These are phyloP conservation scores for Sylvilagus bachmani DNA, from an alignment of 2,113 vertebrate species.

Conservation along the genomic window DNA sequence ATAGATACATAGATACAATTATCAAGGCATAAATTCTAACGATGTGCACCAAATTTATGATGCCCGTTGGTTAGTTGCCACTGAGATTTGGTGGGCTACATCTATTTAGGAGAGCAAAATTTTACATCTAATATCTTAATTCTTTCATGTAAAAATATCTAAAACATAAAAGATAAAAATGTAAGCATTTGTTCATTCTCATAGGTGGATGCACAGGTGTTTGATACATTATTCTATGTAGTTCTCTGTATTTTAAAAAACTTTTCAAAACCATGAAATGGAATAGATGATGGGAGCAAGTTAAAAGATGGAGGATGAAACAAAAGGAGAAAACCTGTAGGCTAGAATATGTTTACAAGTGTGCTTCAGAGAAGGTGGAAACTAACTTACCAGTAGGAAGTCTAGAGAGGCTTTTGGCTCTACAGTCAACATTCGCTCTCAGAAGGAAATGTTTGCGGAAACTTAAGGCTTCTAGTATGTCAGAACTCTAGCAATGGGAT, in stretches of 20 bases:
- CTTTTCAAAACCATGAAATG: background rate
- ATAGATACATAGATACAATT: background rate
- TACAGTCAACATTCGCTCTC: background rate
- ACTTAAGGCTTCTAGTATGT: background rate
- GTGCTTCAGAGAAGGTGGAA: background rate
- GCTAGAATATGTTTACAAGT: background rate
- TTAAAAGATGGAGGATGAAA: background rate
- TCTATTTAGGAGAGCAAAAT: background rate
- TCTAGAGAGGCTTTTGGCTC: background rate
- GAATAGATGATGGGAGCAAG: constrained; percentile 1
- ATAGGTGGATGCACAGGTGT: background rate
- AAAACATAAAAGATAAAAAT: background rate
- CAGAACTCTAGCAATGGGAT: background rate
- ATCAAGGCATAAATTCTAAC: background rate
- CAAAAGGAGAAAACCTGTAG: background rate
- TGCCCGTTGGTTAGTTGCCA: background rate
- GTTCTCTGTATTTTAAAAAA: background rate
- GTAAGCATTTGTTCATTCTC: background rate
- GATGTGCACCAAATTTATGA: background rate
- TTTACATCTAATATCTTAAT: background rate
- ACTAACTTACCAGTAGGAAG: background rate
- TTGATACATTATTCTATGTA: background rate
- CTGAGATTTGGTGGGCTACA: background rate
- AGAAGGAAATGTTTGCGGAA: background rate
- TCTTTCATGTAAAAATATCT: constrained; percentile 4